Evolutionary conservation across 2,888 invertebrate genomes (phyloP).

Genomic region (Cantharis nigra): DNA sequence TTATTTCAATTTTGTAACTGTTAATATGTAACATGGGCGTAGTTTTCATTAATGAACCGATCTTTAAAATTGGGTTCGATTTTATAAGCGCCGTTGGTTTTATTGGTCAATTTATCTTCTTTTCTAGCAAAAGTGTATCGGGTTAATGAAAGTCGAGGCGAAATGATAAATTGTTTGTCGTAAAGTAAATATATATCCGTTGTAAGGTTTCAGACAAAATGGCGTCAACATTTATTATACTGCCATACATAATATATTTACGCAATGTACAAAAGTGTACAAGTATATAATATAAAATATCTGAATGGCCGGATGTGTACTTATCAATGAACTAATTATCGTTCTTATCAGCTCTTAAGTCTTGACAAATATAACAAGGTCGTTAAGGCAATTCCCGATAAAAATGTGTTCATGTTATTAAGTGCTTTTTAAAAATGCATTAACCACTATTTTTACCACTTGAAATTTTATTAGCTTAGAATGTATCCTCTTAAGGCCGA

Average conservation of each 20-base stretch:
- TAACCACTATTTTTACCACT: background rate
- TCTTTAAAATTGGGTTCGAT: constrained; percentile 2
- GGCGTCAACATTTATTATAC: constrained; percentile 2
- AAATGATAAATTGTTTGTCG: constrained; percentile 5
- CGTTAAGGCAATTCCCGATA: constrained; percentile 31
- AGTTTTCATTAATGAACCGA: background rate
- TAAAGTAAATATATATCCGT: constrained; percentile 10
- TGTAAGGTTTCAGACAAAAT: constrained; percentile 6
- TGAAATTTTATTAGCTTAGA: background rate
- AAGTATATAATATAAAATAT: constrained; percentile 1
- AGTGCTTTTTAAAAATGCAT: constrained; percentile 2
- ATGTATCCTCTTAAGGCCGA: background rate
- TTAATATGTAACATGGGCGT: background rate
- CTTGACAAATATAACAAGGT: constrained; percentile 37
- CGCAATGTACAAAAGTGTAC: constrained; percentile 3
- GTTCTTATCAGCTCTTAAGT: constrained; percentile 33
- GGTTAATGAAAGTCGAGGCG: constrained; percentile 8
- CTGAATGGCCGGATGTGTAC: constrained; percentile 35
- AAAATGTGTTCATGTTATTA: background rate
- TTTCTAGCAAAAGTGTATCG: background rate
- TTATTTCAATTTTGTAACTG: background rate
- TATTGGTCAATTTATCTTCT: constrained; percentile 1
- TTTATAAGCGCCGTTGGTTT: background rate
- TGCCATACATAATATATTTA: background rate
- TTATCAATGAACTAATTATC: constrained; percentile 39